Percentiles rank a stretch among this genome's conserved stretches.
Evolutionary conservation across 2,113 vertebrate genomes (phyloP).

Genomic region (Mormyrus lacerda): DNA sequence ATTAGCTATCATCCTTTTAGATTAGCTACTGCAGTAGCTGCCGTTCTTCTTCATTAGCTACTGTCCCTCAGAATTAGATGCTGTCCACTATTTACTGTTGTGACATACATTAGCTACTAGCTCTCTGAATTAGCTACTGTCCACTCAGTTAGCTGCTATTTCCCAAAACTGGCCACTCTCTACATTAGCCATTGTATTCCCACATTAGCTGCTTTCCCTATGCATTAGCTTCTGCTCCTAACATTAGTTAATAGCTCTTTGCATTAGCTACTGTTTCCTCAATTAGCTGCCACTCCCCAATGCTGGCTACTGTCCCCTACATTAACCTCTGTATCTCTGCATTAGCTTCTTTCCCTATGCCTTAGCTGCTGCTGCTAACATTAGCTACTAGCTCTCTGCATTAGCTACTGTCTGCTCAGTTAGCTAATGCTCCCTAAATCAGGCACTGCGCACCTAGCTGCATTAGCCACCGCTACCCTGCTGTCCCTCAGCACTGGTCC

Average conservation of each 20-base stretch:
- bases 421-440: not conserved
- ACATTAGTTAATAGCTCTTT: not conserved
- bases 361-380: not conserved
- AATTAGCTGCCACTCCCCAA: not conserved
- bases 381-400: not conserved
- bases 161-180: not conserved
- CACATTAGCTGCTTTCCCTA: not conserved
- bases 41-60: not conserved
- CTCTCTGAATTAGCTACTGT: not conserved
- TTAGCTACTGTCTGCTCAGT: not conserved
- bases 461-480: not conserved
- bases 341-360: too few species aligned
- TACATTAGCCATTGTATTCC: not conserved
- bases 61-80: not conserved
- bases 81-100: not conserved
- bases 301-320: not conserved
- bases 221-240: not conserved
- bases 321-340: not conserved
- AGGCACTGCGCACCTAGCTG: not conserved
- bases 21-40: not conserved
- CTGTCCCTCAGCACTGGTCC: not conserved
- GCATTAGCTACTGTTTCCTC: not conserved
- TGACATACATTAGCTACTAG: not conserved
- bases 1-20: not conserved
- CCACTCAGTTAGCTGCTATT: not conserved